These are phyloP conservation scores for Ectemnius continuus DNA, from an alignment of 2,888 invertebrate species.

Conservation along the genomic window DNA sequence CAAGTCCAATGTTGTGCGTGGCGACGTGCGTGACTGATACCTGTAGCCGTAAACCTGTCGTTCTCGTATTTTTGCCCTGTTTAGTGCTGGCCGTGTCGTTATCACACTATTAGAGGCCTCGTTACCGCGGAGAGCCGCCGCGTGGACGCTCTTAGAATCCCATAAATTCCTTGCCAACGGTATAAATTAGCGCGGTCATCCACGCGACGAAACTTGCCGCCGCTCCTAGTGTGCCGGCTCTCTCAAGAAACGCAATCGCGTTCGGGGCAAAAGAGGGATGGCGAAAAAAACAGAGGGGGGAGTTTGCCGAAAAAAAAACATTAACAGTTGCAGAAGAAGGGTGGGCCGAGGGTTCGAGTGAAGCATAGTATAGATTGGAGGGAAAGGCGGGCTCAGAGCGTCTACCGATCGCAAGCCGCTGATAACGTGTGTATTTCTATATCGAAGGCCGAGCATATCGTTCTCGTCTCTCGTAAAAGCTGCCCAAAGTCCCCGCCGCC, in stretches of 20 bases:
- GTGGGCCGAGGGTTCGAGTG: not conserved
- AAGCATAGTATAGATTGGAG: not conserved
- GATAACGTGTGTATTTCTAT: conserved; percentile 40
- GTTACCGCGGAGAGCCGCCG: conserved; percentile 53
- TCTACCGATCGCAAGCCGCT: conserved; percentile 54
- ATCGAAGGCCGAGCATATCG: conserved; percentile 48
- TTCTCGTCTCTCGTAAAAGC: conserved; percentile 36
- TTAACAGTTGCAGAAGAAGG: too few species aligned
- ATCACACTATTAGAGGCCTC: conserved; percentile 59
- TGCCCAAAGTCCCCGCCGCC: conserved; percentile 33
- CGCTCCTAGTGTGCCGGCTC: not conserved
- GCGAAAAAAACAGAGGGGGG: not conserved
- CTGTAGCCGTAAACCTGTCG: conserved; percentile 68
- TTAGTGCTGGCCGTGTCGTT: conserved; percentile 63
- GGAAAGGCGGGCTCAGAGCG: conserved; percentile 55
- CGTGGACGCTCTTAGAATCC: conserved; percentile 64
- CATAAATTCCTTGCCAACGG: conserved; percentile 5
- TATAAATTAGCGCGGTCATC: conserved; percentile 22
- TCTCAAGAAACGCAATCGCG: not conserved
- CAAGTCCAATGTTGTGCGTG: conserved; percentile 63
- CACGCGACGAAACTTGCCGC: not conserved
- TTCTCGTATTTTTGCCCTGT: conserved; percentile 62
- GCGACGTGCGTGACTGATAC: conserved; percentile 66
- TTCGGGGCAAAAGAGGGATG: not conserved
- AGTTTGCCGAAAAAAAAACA: not conserved